Conservation (phyloP, 1,140 invertebrate genomes). For the Leguminivora glycinivorella region DNA sequence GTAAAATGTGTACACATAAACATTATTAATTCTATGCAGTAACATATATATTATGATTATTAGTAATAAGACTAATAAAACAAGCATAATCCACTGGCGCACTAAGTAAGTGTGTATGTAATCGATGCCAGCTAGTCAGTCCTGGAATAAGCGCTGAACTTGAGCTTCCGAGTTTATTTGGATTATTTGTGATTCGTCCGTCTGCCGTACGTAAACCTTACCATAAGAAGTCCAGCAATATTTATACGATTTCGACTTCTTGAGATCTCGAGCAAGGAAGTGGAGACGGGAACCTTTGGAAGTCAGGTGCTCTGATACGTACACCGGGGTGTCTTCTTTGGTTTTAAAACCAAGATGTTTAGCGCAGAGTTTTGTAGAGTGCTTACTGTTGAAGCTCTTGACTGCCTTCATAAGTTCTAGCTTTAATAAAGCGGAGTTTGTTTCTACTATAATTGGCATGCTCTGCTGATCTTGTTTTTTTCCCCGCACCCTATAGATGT, state of each 20-base stretch:
- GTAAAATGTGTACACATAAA: too few species aligned
- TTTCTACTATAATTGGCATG: slow-evolving; percentile 31
- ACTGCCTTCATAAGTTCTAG: not conserved
- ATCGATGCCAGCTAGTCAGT: too few species aligned
- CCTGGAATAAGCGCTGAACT: not conserved
- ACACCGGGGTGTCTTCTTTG: not conserved
- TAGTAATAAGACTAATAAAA: too few species aligned
- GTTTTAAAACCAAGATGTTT: not conserved
- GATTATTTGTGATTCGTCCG: not conserved
- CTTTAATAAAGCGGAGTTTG: not conserved
- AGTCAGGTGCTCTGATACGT: not conserved
- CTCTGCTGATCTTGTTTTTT: slow-evolving; percentile 17
- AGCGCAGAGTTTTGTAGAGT: not conserved
- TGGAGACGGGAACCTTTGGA: not conserved
- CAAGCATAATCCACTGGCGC: too few species aligned
- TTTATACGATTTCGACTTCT: not conserved
- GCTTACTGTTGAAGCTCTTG: not conserved
- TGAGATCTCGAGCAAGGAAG: not conserved
- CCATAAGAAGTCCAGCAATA: slow-evolving; percentile 16
- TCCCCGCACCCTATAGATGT: slow-evolving; percentile 30
- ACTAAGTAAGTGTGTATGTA: too few species aligned
- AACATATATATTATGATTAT: too few species aligned
- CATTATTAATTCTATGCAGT: too few species aligned
- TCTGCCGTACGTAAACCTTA: not conserved
- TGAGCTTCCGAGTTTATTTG: not conserved